A percentile compares a stretch with the other conserved stretches of the same genome.
phyloP scores from a whole-genome alignment of 2,113 vertebrate species.

The Acrocephalus kingi region DNA sequence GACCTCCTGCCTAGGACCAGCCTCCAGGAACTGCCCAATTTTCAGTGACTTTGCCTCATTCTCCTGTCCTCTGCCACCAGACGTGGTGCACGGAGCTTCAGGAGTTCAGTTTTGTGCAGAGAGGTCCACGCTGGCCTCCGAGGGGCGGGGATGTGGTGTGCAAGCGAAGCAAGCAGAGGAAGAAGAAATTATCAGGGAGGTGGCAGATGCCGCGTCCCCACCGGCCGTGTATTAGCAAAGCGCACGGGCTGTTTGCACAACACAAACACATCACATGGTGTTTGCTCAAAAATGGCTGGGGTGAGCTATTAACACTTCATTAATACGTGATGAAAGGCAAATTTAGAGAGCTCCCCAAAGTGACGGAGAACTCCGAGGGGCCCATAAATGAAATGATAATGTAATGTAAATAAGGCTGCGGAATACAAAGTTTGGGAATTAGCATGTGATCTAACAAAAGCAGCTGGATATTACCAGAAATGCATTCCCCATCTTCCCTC shows the following conservation, averaged over 20 bases:
- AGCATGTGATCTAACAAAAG: background rate
- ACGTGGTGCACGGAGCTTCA: background rate
- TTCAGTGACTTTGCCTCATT: background rate
- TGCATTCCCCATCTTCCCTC: background rate
- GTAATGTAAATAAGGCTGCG: constrained; percentile 40
- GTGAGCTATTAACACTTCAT: constrained; percentile 60
- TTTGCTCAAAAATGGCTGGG: constrained; percentile 58
- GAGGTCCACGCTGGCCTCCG: accelerated
- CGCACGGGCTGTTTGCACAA: background rate
- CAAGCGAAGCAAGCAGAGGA: background rate
- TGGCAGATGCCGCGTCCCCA: background rate
- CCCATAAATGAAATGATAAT: constrained; percentile 62
- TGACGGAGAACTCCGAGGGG: background rate
- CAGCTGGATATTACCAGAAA: constrained; percentile 10
- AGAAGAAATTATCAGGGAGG: background rate
- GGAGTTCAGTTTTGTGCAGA: background rate
- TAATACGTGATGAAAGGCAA: constrained; percentile 64
- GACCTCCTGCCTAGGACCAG: background rate
- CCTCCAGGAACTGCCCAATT: background rate
- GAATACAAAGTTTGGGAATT: constrained; percentile 34
- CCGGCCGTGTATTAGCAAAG: background rate
- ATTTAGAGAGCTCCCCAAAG: constrained; percentile 62
- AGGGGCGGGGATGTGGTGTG: background rate
- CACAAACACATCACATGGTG: background rate
- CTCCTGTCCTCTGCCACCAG: background rate